Evolutionary conservation across 2,797 vertebrate genomes (phyloP).

Genomic region (Smutsia gigantea): DNA sequence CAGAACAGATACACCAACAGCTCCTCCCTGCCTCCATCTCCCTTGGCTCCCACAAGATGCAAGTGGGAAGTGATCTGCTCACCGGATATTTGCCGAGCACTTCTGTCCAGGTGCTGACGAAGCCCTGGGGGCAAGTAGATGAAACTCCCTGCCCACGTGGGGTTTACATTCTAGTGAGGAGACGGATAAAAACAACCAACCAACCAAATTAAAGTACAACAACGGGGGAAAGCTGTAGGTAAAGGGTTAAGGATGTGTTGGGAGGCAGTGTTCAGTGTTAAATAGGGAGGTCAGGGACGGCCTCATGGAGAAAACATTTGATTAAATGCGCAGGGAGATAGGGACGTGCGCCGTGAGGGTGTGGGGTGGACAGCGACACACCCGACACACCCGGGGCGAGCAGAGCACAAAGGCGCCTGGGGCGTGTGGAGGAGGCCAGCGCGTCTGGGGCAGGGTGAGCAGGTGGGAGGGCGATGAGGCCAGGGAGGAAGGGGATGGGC

Average conservation of each 20-base stretch:
- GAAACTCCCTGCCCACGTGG: neutral
- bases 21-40: neutral
- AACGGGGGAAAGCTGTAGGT: neutral
- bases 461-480: neutral
- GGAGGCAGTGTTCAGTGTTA: neutral
- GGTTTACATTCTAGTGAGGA: neutral
- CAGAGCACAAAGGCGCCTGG: neutral
- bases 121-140: neutral
- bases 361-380: fast-evolving
- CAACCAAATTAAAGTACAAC: too few relatives aligned
- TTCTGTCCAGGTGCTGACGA: neutral
- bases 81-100: neutral
- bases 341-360: neutral
- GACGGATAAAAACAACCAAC: neutral
- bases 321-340: neutral
- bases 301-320: neutral
- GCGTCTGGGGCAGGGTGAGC: neutral
- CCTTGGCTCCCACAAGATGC: neutral
- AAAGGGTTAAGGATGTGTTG: neutral
- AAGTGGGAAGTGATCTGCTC: neutral
- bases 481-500: neutral
- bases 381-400: neutral
- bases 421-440: too few relatives aligned
- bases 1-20: neutral
- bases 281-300: neutral